These are phyloP conservation scores for Aricia artaxerxes DNA, from an alignment of 2,888 invertebrate genomes.

Conservation along the genomic window DNA sequence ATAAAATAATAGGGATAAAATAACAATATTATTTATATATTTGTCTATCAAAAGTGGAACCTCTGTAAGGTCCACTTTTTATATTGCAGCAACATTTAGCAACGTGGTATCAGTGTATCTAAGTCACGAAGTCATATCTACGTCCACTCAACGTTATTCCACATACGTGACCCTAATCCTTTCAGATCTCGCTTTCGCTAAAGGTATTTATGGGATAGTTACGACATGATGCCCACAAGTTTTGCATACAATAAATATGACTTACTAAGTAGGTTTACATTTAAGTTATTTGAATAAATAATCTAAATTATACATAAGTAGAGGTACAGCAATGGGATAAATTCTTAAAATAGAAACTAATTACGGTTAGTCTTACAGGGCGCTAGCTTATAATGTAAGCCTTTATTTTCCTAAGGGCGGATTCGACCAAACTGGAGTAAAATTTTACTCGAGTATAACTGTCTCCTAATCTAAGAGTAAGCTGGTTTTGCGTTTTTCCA, in stretches of 20 bases:
- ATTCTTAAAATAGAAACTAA: no score
- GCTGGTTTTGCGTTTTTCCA: no score
- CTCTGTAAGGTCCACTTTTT: neutral
- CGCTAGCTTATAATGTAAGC: neutral
- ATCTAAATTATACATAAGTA: neutral
- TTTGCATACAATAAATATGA: conserved; percentile 3
- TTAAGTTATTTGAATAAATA: neutral
- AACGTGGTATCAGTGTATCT: conserved; percentile 47
- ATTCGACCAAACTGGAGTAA: no score
- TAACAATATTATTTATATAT: neutral
- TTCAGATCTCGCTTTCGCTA: conserved; percentile 51
- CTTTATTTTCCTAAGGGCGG: no score
- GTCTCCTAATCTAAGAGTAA: no score
- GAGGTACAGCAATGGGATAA: neutral
- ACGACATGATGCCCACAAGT: conserved; percentile 32
- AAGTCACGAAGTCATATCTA: conserved; percentile 70
- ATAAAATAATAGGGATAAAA: no score
- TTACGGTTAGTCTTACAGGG: no score
- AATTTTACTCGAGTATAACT: no score
- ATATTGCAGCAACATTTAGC: conserved; percentile 38
- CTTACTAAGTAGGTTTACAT: neutral
- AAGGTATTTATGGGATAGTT: conserved; percentile 47
- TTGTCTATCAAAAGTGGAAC: neutral
- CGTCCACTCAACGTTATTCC: conserved; percentile 65
- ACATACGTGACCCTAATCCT: conserved; percentile 71